Conservation (phyloP, 2,888 invertebrate genomes). For the Eupelmus urozonus region DNA sequence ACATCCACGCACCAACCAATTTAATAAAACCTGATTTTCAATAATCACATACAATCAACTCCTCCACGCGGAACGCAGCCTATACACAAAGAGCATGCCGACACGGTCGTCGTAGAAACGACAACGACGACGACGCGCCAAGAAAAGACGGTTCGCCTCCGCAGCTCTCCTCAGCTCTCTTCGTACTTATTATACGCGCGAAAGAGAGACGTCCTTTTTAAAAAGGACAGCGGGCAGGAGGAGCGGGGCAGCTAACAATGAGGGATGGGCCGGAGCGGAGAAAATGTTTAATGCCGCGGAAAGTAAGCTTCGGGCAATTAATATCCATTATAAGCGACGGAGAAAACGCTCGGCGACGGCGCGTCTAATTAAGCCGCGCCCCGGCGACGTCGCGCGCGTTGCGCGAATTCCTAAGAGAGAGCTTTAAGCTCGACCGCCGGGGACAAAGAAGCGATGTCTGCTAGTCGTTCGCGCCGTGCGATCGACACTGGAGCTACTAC, state of each 20-base stretch:
- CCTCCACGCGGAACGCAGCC: too few relatives aligned
- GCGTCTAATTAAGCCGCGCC: conserved; percentile 56
- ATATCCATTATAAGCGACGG: conserved; percentile 75
- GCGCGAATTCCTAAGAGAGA: conserved; percentile 35
- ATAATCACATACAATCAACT: too few relatives aligned
- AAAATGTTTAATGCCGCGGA: conserved; percentile 77
- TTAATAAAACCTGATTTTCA: too few relatives aligned
- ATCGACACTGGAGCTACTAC: too few relatives aligned
- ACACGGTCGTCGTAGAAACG: too few relatives aligned
- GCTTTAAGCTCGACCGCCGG: background rate
- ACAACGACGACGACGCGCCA: background rate
- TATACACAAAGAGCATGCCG: background rate
- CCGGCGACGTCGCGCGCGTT: conserved; percentile 19
- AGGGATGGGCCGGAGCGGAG: conserved; percentile 73
- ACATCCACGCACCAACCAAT: too few relatives aligned
- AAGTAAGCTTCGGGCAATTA: conserved; percentile 76
- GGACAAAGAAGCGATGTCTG: conserved; percentile 60
- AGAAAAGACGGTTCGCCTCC: conserved; percentile 28
- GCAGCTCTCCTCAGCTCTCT: background rate
- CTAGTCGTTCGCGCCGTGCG: background rate
- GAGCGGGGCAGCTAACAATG: conserved; percentile 72
- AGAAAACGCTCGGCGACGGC: conserved; percentile 47
- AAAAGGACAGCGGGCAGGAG: background rate
- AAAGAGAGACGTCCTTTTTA: background rate
- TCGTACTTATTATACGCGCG: conserved; percentile 27